Evolutionary conservation across 1,140 invertebrate species (phyloP).

Genomic region (Macrobrachium nipponense): DNA sequence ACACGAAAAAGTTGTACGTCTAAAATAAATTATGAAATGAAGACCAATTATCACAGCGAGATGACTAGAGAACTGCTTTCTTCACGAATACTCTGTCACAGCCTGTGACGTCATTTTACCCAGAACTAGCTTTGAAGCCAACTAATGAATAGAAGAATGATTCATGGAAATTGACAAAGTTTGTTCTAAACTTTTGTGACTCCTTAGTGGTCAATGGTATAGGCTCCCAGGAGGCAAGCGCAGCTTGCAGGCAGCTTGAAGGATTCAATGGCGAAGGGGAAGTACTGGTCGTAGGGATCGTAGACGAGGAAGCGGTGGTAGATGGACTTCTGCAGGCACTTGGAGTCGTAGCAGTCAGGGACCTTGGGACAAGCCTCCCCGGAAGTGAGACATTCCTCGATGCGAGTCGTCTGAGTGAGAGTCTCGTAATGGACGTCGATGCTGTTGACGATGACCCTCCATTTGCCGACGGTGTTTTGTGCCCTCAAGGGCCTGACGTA

Average conservation of each 20-base stretch:
- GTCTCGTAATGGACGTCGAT: slow-evolving; percentile 65
- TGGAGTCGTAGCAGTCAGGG: slow-evolving; percentile 65
- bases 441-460: slow-evolving; percentile 66
- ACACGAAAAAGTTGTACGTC: neutral
- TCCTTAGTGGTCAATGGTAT: slow-evolving; percentile 28
- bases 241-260: slow-evolving; percentile 66
- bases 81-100: slow-evolving; percentile 4
- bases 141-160: neutral
- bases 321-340: slow-evolving; percentile 66
- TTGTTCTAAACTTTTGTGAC: neutral
- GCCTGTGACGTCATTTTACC: too few species aligned
- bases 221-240: slow-evolving; percentile 65
- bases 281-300: slow-evolving; percentile 66
- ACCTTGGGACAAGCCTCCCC: slow-evolving; percentile 64
- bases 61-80: slow-evolving; percentile 56
- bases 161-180: too few species aligned
- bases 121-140: too few species aligned
- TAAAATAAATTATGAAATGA: neutral
- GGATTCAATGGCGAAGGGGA: slow-evolving; percentile 65
- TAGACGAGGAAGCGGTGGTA: slow-evolving; percentile 66
- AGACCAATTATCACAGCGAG: neutral
- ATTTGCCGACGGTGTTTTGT: slow-evolving; percentile 65
- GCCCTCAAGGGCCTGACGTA: slow-evolving; percentile 66
- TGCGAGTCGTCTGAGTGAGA: slow-evolving; percentile 45
- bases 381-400: slow-evolving; percentile 59